Evolutionary conservation across 2,113 vertebrate genomes (phyloP), one percentile per base, ranked within the genome.

Genomic region (Condylura cristata): DNA sequence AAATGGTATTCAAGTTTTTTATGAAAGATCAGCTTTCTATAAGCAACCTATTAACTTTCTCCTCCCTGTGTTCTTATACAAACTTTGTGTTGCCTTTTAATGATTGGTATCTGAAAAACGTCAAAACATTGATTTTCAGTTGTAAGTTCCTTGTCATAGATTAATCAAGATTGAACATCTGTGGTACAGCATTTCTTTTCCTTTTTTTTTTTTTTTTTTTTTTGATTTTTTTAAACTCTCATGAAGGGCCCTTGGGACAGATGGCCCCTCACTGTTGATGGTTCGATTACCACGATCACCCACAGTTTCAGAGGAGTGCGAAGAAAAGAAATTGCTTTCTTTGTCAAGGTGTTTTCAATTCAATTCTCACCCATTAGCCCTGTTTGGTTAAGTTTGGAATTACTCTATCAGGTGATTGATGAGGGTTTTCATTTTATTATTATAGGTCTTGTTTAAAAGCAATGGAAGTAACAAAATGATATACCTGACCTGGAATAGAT

Each of bases 351-450:
- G 99, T 99, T 99, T 99, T 99, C 99, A 99, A 98, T 99, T 99
- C 99, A 99, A 99, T 99, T 99, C 99, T 99, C 99, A 99, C 99
- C 99, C 99, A 98, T 98, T 99, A 99, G 98, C 98, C 98, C 97
- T 98, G 98, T 99, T 99, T 99, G 98, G 98, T 95, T 98, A 98
- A 98, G 97, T 98, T 98, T 96, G 70, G 98, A 98, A 98, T 98
- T 98, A 98, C 97, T 98, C 97, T 96, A 97, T 98, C 98, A 98
- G 98, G 98, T 98, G 98, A 98, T 98, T 98, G 98, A 98, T 98
- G 98, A 98, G 96, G 97, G 97, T 96, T 97, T 97, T 79, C 93
- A 87, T 97, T 98, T 98, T 97, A 98, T 97, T 97, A 98, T 97
- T 97, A 98, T 97, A 80, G 92, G 94, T 87, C 93, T 98, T 95